Conservation (phyloP, 2,888 invertebrate genomes). For the Monopis laevigella region DNA sequence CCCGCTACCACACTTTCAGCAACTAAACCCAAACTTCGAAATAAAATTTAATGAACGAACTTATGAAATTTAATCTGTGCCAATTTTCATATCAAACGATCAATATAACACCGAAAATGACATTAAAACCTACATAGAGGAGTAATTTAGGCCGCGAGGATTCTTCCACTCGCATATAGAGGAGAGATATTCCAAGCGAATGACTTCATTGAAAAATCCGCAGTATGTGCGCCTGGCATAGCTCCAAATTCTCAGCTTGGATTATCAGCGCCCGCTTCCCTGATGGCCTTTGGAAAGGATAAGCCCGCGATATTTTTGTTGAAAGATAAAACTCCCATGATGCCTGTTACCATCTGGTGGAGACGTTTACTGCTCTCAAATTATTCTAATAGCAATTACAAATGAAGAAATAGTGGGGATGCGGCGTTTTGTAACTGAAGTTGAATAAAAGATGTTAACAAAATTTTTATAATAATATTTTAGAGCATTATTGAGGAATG, state of each 20-base stretch:
- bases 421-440: too few relatives aligned
- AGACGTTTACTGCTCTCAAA: conserved; percentile 10
- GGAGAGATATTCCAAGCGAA: conserved; percentile 60
- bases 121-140: neutral
- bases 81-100: too few relatives aligned
- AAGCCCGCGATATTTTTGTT: conserved; percentile 21
- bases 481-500: too few relatives aligned
- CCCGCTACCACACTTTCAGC: too few relatives aligned
- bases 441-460: too few relatives aligned
- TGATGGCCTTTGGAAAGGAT: conserved; percentile 17
- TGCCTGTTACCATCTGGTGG: conserved; percentile 15
- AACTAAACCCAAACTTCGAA: too few relatives aligned
- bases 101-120: neutral
- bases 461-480: too few relatives aligned
- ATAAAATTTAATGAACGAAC: too few relatives aligned
- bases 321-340: conserved; percentile 19
- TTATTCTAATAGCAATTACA: conserved; percentile 5
- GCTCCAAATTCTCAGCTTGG: conserved; percentile 44
- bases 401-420: too few relatives aligned
- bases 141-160: conserved; percentile 7
- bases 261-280: conserved; percentile 39
- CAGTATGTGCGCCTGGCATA: conserved; percentile 56
- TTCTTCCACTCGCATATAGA: conserved; percentile 8
- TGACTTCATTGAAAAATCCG: conserved; percentile 64
- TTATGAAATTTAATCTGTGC: too few relatives aligned